Evolutionary conservation across 2,888 invertebrate genomes (phyloP), one percentile per base, ranked within the genome.

Genomic region (Scaptomyza polygonia): DNA sequence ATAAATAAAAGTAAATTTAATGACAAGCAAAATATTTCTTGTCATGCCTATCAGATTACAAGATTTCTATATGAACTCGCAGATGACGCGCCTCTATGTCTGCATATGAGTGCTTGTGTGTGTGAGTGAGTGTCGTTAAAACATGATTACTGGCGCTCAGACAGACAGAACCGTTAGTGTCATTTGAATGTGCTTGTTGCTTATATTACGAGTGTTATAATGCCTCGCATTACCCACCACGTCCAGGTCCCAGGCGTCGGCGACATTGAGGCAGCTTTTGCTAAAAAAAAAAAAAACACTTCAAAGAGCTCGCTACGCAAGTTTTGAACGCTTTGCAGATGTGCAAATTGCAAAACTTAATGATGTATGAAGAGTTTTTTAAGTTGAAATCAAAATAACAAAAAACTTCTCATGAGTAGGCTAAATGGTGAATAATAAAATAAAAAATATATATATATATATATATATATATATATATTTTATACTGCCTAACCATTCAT

Each of bases 1-100:
- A 84, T 85, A 86, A 84, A 85, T 85, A 86, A 86, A 86, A 85
- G 87, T 85, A 86, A 85, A 85, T 85, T 85, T 85, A 85, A 85
- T 85, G 84, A 86, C 84, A 85, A 82, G 87, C 87, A 86, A 85
- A 81, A 86, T 85, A 85, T 85, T 85, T 85, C 87, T 85, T 86
- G 84, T 85, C 84, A 85, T 85, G 87, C 85, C 84, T 85, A 85
- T 85, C 84, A 86, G 87, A 85, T 85, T 85, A 85, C 84, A 85
- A 82, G 87, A 85, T 83, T 83, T 83, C 83, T 86, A 86, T 83
- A 83, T 79, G 78, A 79, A 72, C 84, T 80, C 78, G 67, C 70
- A 66, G 80, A 72, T 78, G 86, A 82, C 72, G 79, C 72, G 78
- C 73, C 64, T 63, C 55, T 66, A 48, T 66, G 66, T 77, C 73